Evolutionary conservation across 2,113 vertebrate species (phyloP).

Genomic region (Myrmecophaga tridactyla): DNA sequence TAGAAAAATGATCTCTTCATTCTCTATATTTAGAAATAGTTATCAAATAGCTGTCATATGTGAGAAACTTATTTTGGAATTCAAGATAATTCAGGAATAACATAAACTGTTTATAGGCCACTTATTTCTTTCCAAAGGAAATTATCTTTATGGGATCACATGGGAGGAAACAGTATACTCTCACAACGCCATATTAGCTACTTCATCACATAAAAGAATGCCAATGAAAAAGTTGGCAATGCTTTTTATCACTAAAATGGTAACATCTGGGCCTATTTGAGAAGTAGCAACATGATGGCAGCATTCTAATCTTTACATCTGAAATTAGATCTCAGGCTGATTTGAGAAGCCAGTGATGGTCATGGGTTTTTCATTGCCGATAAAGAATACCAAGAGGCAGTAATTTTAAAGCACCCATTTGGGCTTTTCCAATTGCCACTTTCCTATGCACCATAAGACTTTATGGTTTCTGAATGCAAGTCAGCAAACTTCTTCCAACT

Average conservation of each 20-base stretch:
- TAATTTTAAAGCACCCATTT: slow-evolving; percentile 2
- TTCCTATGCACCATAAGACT: neutral
- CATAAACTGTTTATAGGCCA: neutral
- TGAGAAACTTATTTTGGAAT: neutral
- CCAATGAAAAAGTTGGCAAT: neutral
- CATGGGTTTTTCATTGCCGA: neutral
- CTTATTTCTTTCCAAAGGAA: neutral
- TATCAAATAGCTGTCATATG: neutral
- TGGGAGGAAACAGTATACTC: neutral
- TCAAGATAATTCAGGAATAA: neutral
- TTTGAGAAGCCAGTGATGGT: neutral
- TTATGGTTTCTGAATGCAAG: slow-evolving; percentile 31
- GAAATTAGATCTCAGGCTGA: neutral
- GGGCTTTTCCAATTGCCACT: neutral
- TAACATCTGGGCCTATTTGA: neutral
- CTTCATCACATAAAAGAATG: neutral
- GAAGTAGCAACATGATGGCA: neutral
- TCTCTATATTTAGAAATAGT: neutral
- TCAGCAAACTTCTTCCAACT: neutral
- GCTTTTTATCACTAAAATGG: neutral
- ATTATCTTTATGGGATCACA: neutral
- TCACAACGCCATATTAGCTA: neutral
- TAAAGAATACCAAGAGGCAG: neutral
- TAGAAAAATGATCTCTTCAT: neutral
- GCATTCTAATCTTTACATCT: neutral